Base-by-base conservation (phyloP, 2,888 invertebrate genomes). In the Mycalesis mineus region DNA sequence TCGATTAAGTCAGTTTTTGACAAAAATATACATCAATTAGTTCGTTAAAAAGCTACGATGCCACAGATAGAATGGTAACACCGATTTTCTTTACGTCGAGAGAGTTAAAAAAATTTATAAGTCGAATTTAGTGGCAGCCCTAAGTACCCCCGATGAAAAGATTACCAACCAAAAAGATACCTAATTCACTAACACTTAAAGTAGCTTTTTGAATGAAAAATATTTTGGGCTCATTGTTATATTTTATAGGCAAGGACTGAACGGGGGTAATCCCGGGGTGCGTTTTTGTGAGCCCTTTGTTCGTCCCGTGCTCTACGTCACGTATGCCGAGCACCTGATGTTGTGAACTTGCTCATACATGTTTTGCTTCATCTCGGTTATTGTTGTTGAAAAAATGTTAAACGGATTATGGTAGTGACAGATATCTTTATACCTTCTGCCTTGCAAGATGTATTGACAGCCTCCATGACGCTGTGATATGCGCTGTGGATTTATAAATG, bases 191-290 rank as follows among this genome's bases (percentile, higher is more conserved):
- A 15, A 5, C 0, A 3, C 1, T 2, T 41, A 51, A 7, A 40
- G 29, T 51, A 5, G 13, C 6, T 41, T 41, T 51, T 40, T 4
- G 1, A 40, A 15, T 13, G 13, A 6, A 31, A 51, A 40, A 14
- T 2, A n/a, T 15, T 29, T 29, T 15, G 6, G 0, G 13, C 7
- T 15, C 48, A 36, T 60, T 60, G 40, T 57, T 54, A 48, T 57
- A 41, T 48, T 55, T 42, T 22, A 45, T 29, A 40, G 52, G 52
- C 53, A 57, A 37, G 64, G 63, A 68, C 67, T 74, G 77, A 73
- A 70, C 61, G 55, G 61, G 74, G 79, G 77, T 71, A 77, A 77
- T 78, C 75, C 78, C 73, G 61, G 61, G 72, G 74, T 70, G 70
- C 63, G 67, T 62, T 73, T 78, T 78, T 77, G 65, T 60, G 60